These are phyloP conservation scores for Eristalis pertinax DNA, from an alignment of 2,888 invertebrate genomes.

Conservation along the genomic window DNA sequence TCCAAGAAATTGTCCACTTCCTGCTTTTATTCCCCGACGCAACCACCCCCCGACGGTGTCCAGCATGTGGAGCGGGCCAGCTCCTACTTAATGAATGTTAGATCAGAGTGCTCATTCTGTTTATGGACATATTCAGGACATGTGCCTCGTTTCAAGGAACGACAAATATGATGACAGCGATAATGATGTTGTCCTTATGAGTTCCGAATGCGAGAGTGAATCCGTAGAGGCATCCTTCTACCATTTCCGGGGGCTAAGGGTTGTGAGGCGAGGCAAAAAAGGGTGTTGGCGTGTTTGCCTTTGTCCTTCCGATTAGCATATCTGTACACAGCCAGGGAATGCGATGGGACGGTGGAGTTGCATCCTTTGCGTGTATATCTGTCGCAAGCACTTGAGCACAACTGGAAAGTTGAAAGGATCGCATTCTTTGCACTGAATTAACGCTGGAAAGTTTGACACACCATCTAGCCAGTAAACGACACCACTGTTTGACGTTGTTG, in stretches of 20 bases:
- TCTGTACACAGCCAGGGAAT: conserved; percentile 11
- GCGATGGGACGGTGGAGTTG: background rate
- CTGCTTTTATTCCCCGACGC: conserved; percentile 37
- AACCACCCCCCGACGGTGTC: background rate
- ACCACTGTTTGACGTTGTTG: background rate
- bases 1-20: conserved; percentile 49
- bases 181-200: conserved; percentile 64
- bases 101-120: conserved; percentile 26
- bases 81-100: conserved; percentile 47
- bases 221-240: conserved; percentile 32
- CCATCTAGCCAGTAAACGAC: background rate
- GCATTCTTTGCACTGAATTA: conserved; percentile 60
- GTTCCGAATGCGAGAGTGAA: conserved; percentile 43
- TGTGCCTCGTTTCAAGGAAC: conserved; percentile 21
- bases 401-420: conserved; percentile 22
- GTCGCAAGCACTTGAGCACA: conserved; percentile 37
- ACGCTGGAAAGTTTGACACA: conserved; percentile 34
- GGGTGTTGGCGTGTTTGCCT: conserved; percentile 25
- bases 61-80: background rate
- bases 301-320: conserved; percentile 57
- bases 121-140: background rate
- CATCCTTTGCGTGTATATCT: background rate
- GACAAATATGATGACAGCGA: conserved; percentile 53
- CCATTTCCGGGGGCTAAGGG: conserved; percentile 7
- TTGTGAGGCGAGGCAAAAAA: background rate